Conservation (phyloP, 2,797 vertebrate genomes). For the Vespertilio murinus region DNA sequence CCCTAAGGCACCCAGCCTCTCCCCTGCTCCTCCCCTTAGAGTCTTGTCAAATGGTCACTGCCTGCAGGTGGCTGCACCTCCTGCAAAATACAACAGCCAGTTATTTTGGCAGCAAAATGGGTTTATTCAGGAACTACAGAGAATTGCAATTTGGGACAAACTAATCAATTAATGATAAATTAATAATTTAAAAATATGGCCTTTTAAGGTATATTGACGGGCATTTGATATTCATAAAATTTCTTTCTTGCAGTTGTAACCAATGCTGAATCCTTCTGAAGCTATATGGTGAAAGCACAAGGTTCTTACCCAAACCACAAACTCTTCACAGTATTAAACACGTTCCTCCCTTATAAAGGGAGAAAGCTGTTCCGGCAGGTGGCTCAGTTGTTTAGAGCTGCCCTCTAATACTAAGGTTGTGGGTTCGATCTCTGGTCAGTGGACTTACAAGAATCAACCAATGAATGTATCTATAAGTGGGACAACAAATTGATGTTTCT, state of each 20-base stretch:
- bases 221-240: not conserved
- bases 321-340: not conserved
- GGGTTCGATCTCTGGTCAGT: not conserved
- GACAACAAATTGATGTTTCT: not conserved
- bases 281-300: not conserved
- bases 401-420: not conserved
- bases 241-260: not conserved
- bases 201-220: not conserved
- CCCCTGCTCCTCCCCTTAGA: not conserved
- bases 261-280: not conserved
- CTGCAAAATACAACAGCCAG: not conserved
- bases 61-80: not conserved
- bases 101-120: not conserved
- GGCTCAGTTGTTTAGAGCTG: not conserved
- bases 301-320: not conserved
- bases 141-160: not conserved
- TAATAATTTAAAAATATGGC: not conserved
- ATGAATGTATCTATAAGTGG: not conserved
- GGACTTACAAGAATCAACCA: not conserved
- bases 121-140: not conserved
- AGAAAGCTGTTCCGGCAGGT: not conserved
- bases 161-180: not conserved
- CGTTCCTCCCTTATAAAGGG: not conserved
- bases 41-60: not conserved
- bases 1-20: not conserved